These are phyloP conservation scores for Rhinophrynus dorsalis DNA, from an alignment of 2,797 vertebrate genomes.

Conservation along the genomic window DNA sequence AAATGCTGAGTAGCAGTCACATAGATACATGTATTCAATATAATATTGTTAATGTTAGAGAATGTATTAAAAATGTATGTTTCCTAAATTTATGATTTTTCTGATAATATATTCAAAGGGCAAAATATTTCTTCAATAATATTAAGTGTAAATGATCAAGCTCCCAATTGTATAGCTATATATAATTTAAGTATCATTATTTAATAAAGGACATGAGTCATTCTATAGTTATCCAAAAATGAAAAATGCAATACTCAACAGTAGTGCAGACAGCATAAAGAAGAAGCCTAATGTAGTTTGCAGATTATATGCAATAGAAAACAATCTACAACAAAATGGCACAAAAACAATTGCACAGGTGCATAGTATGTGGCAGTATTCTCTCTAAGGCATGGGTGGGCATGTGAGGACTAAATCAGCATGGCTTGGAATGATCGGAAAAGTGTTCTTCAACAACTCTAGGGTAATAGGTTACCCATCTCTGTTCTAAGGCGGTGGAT, in stretches of 20 bases:
- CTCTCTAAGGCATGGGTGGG: too few relatives aligned
- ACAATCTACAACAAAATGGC: too few relatives aligned
- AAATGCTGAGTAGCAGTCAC: slow-evolving; percentile 34
- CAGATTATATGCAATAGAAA: too few relatives aligned
- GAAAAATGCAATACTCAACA: neutral
- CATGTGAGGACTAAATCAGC: too few relatives aligned
- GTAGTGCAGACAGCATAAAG: too few relatives aligned
- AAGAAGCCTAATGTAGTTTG: too few relatives aligned
- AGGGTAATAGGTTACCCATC: too few relatives aligned
- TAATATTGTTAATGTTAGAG: slow-evolving; percentile 28
- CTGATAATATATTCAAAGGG: slow-evolving; percentile 31
- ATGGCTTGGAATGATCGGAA: too few relatives aligned
- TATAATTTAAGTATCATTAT: slow-evolving; percentile 30
- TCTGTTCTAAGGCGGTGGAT: too few relatives aligned
- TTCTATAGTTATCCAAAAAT: neutral
- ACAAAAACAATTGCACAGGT: too few relatives aligned
- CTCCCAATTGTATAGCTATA: slow-evolving; percentile 7
- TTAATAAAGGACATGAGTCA: slow-evolving; percentile 17
- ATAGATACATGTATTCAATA: slow-evolving; percentile 41
- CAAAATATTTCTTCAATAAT: slow-evolving; percentile 34
- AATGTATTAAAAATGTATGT: slow-evolving; percentile 42
- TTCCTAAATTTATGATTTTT: slow-evolving; percentile 41
- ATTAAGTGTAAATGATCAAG: slow-evolving; percentile 25
- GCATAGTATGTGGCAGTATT: too few relatives aligned
- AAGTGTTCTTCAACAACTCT: too few relatives aligned